Evolutionary conservation across 2,797 vertebrate species (phyloP).

Genomic region (Bovichtus variegatus): DNA sequence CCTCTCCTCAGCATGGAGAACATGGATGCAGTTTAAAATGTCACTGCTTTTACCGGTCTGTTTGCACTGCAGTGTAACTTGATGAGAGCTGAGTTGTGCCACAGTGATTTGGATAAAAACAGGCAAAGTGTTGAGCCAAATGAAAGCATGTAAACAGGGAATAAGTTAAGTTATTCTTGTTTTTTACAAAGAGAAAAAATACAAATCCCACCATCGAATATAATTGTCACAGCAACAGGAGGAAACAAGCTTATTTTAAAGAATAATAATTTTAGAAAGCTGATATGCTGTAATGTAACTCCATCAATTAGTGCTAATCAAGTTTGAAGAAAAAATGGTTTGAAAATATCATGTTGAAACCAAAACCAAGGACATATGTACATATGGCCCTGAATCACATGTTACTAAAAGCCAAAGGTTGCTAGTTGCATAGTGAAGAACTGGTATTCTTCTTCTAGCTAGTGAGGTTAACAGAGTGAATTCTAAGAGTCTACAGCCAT

Average conservation of each 20-base stretch:
- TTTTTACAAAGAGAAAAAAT: not conserved
- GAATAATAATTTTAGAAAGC: too few relatives aligned
- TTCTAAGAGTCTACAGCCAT: too few relatives aligned
- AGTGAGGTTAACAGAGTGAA: too few relatives aligned
- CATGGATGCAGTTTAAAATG: not conserved
- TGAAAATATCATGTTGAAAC: too few relatives aligned
- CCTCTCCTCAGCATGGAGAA: not conserved
- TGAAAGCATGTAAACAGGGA: not conserved
- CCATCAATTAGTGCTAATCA: too few relatives aligned
- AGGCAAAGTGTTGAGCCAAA: not conserved
- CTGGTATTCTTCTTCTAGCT: too few relatives aligned
- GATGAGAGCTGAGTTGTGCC: not conserved
- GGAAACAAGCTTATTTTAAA: not conserved
- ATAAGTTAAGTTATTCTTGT: not conserved
- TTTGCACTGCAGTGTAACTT: not conserved
- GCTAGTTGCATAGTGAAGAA: too few relatives aligned
- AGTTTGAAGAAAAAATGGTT: too few relatives aligned
- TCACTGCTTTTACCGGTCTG: not conserved
- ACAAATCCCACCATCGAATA: not conserved
- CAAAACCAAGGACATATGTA: too few relatives aligned
- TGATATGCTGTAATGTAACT: too few relatives aligned
- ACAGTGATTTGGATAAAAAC: not conserved
- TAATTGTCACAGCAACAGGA: not conserved
- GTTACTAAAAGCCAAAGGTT: too few relatives aligned
- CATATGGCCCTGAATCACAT: too few relatives aligned